Evolutionary conservation across 2,888 invertebrate species (phyloP).

Genomic region (Oligia fasciuncula): DNA sequence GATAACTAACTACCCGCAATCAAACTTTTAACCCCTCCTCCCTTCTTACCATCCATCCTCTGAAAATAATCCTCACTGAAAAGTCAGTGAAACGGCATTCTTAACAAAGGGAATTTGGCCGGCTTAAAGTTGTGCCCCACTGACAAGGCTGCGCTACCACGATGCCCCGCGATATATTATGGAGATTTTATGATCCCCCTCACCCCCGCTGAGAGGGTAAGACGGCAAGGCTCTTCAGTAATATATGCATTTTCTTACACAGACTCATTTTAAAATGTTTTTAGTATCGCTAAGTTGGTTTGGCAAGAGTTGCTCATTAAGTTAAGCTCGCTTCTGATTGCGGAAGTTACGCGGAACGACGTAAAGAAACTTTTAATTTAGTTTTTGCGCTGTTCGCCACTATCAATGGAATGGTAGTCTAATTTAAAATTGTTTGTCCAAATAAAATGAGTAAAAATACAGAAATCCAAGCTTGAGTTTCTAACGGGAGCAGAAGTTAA

Average conservation of each 20-base stretch:
- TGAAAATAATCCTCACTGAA: slow-evolving; percentile 66
- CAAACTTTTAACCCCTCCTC: slow-evolving; percentile 52
- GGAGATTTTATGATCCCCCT: slow-evolving; percentile 51
- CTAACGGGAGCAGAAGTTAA: slow-evolving; percentile 5
- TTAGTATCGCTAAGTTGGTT: slow-evolving; percentile 60
- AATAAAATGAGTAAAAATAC: slow-evolving; percentile 43
- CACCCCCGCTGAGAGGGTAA: slow-evolving; percentile 19
- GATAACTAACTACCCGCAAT: slow-evolving; percentile 66
- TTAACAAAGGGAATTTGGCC: slow-evolving; percentile 66
- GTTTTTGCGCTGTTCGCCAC: slow-evolving; percentile 51
- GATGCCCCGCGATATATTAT: slow-evolving; percentile 60
- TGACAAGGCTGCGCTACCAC: slow-evolving; percentile 50
- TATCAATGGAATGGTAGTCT: slow-evolving; percentile 48
- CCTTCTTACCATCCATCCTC: slow-evolving; percentile 43
- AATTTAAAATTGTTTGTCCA: slow-evolving; percentile 61
- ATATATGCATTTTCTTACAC: slow-evolving; percentile 63
- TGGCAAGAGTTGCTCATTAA: slow-evolving; percentile 61
- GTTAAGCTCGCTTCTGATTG: slow-evolving; percentile 62
- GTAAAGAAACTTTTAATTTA: slow-evolving; percentile 62
- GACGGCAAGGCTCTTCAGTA: slow-evolving; percentile 36
- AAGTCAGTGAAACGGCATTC: slow-evolving; percentile 67
- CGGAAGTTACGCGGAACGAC: slow-evolving; percentile 53
- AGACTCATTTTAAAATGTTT: slow-evolving; percentile 60
- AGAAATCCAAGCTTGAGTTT: slow-evolving; percentile 3
- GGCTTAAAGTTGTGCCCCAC: slow-evolving; percentile 58